Evolutionary conservation across 2,113 vertebrate species (phyloP).

Genomic region (Pelecanoides urinatrix): DNA sequence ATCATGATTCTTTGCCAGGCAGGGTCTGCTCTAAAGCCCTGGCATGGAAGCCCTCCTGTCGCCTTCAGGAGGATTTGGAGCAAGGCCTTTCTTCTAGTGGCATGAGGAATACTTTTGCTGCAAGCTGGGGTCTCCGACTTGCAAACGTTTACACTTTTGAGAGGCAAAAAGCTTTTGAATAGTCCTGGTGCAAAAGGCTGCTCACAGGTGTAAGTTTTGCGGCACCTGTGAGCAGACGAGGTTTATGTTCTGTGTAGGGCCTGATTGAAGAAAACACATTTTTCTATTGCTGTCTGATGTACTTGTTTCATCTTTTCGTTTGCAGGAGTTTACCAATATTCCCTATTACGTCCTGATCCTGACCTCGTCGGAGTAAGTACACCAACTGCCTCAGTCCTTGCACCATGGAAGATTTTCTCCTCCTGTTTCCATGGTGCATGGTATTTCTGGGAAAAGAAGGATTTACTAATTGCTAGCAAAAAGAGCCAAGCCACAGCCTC

Average conservation of each 20-base stretch:
- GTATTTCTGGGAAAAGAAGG: not conserved
- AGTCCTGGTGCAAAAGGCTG: not conserved
- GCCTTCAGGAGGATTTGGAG: not conserved
- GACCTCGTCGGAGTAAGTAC: not conserved
- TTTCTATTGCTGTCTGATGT: not conserved
- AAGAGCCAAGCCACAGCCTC: not conserved
- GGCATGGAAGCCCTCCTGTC: not conserved
- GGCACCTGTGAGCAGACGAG: not conserved
- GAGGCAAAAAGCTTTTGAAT: not conserved
- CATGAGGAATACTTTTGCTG: not conserved
- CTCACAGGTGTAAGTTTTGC: not conserved
- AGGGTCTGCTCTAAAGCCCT: not conserved
- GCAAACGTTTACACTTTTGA: not conserved
- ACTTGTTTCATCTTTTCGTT: not conserved
- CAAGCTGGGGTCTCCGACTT: not conserved
- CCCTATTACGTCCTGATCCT: not conserved
- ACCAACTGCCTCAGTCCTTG: not conserved
- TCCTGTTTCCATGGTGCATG: not conserved
- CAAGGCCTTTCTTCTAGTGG: not conserved
- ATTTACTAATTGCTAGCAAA: not conserved
- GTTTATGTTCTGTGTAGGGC: not conserved
- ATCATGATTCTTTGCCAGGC: not conserved
- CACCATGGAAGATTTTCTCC: not conserved
- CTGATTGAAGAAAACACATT: not conserved
- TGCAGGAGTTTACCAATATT: not conserved